Base-by-base conservation (phyloP, 2,113 vertebrate genomes). In the Etheostoma cragini region DNA sequence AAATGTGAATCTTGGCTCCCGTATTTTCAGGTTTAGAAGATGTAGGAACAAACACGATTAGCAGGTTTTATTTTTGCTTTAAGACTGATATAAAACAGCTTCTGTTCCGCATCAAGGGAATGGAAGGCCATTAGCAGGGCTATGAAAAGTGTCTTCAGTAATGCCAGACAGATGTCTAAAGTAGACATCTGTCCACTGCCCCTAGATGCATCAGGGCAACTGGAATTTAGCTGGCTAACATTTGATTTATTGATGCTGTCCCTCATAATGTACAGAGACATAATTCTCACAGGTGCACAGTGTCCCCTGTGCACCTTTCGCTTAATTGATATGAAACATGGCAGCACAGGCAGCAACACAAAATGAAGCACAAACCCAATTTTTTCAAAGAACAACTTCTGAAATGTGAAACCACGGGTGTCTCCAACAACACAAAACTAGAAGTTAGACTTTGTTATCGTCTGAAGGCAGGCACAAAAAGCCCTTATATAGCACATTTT, bases 1-100 rank as follows among this genome's bases (percentile, higher is more conserved):
- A 82, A 71, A 90, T 26, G 54, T n/a, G 47, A 82, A 61, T 84
- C 58, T 68, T 57, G n/a, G 56, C 68, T 70, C n/a, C 42, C 4
- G 17, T 24, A 52, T 75, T 74, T 85, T 22, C 47, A 54, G 57
- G 33, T 73, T 72, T 17, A 16, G 26, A 45, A n/a, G 52, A 30
- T 22, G 26, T 35, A 30, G 12, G 12, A 58, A 52, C 22, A 72
- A 67, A 72, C 15, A 24, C 26, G 5, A 52, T 13, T 63, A 14
- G 6, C 16, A 21, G 12, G 10, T 81, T 60, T 13, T 21, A 65
- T 74, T 71, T 82, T 85, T 72, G 26, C 57, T 63, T 82, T 79
- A 70, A 63, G 47, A 69, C 12, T 7, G n/a, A 70, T 45, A 47
- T 35, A 54, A 81, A 70, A 72, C 46, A 77, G 63, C 11, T 61